A percentile compares a stretch with the other conserved stretches of the same genome.
phyloP scores from a whole-genome alignment of 1,140 invertebrate species.

The Drosophila kepulauana region DNA sequence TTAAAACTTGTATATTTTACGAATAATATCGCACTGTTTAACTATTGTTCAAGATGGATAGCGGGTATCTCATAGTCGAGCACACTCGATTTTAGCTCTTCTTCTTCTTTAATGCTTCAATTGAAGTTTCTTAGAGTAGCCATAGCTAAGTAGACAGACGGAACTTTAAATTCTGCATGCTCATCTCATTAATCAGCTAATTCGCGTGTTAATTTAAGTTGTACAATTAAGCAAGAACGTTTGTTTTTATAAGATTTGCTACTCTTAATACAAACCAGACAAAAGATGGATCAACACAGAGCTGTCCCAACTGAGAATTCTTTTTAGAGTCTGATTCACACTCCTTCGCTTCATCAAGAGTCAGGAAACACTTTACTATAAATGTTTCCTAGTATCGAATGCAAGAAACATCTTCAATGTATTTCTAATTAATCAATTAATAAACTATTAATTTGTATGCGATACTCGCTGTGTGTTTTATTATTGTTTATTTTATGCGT shows the following conservation, averaged over 20 bases:
- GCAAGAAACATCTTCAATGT: constrained; percentile 4
- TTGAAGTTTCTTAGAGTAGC: background rate
- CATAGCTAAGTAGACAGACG: constrained; percentile 12
- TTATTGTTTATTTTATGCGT: constrained; percentile 18
- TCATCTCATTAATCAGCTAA: constrained; percentile 29
- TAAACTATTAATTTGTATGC: constrained; percentile 37
- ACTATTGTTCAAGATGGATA: too few relatives aligned
- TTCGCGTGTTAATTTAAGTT: constrained; percentile 9
- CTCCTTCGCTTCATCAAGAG: background rate
- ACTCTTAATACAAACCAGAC: background rate
- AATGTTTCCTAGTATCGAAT: constrained; percentile 2
- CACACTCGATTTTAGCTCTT: too few relatives aligned
- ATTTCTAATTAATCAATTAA: constrained; percentile 44
- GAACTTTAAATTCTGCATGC: constrained; percentile 26
- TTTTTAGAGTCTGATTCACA: background rate
- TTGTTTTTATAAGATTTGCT: background rate
- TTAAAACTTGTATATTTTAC: too few relatives aligned
- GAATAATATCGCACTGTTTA: too few relatives aligned
- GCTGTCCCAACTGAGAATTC: background rate
- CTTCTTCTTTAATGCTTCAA: background rate
- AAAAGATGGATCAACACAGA: background rate
- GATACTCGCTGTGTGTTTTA: constrained; percentile 11
- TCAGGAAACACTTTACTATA: constrained; percentile 5
- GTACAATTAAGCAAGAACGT: background rate
- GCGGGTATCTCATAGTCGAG: too few relatives aligned